Percentiles rank a stretch among this genome's conserved stretches.
These are phyloP conservation scores for Leptopilina clavipes DNA, from an alignment of 1,140 invertebrate species.

Conservation along the genomic window DNA sequence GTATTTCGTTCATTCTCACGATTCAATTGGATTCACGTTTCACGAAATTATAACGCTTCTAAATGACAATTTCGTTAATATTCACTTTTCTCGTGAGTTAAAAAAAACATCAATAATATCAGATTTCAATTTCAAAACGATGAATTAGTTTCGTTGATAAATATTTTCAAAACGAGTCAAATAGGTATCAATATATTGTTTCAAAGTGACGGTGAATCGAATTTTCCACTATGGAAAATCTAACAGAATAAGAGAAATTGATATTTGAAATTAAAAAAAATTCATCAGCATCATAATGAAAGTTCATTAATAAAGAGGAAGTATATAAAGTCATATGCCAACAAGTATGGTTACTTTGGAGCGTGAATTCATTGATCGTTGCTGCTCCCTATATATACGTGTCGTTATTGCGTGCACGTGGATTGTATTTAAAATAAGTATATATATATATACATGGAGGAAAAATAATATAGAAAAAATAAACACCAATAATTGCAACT, in stretches of 20 bases:
- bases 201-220: too few relatives aligned
- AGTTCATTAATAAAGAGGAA: conserved; percentile 12
- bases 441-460: too few relatives aligned
- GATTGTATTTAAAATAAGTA: background rate
- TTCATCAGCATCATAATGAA: background rate
- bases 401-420: background rate
- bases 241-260: background rate
- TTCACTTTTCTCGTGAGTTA: background rate
- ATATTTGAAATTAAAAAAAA: too few relatives aligned
- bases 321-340: background rate
- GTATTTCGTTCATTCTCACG: too few relatives aligned
- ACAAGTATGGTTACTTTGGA: background rate
- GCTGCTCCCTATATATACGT: background rate
- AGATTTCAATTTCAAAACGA: too few relatives aligned
- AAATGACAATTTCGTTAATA: background rate
- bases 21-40: background rate
- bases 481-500: background rate
- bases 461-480: background rate
- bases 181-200: too few relatives aligned
- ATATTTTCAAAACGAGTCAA: background rate
- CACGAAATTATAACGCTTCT: background rate
- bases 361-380: conserved; percentile 15
- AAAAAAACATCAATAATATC: too few relatives aligned
- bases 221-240: background rate
- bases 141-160: too few relatives aligned